These are phyloP conservation scores for Macrotus californicus DNA, from an alignment of 2,113 vertebrate species.

Conservation along the genomic window DNA sequence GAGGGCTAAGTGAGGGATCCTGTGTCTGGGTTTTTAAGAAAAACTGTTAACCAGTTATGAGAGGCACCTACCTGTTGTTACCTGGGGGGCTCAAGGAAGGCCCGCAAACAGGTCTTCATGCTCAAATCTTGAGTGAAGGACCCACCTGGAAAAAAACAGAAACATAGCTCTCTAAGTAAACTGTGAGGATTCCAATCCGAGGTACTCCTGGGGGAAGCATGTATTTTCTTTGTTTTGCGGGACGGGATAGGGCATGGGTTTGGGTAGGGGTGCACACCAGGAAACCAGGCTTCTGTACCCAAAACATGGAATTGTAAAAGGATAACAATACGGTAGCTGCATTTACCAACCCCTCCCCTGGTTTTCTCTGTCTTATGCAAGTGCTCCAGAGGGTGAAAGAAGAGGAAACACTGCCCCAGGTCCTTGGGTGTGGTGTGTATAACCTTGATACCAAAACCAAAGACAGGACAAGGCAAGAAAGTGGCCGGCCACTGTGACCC, in stretches of 20 bases:
- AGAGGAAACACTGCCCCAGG: neutral
- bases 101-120: neutral
- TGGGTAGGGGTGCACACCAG: neutral
- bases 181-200: neutral
- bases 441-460: neutral
- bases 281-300: neutral
- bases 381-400: neutral
- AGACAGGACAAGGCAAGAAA: neutral
- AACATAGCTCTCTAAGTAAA: neutral
- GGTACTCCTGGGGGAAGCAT: neutral
- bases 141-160: neutral
- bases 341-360: neutral
- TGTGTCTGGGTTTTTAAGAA: neutral
- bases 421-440: neutral
- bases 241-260: neutral
- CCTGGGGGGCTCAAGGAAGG: neutral
- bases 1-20: rapidly evolving
- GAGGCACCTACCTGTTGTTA: neutral
- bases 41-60: neutral
- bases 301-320: neutral
- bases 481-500: neutral
- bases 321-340: neutral
- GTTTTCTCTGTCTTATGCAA: neutral
- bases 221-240: neutral
- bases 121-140: neutral